Evolutionary conservation across 2,888 invertebrate species (phyloP), one percentile per base, ranked within the genome.

Genomic region (Drosophila kanekoi): DNA sequence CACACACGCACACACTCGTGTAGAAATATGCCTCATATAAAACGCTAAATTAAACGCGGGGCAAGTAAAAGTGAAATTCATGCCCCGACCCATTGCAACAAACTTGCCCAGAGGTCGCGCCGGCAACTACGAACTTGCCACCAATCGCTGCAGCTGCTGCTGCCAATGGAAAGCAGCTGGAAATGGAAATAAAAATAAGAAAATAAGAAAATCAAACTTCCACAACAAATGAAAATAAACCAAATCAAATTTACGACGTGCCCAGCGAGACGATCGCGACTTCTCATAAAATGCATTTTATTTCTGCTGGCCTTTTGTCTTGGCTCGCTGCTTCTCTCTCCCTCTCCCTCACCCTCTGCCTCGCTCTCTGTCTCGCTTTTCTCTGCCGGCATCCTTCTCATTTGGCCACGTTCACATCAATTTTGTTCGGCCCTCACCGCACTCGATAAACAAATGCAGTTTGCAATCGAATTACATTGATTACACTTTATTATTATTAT

Each of bases 171-270:
- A 82, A 78, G 78, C 80, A 54, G 44, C 47, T 41, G 32, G 18
- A 47, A 66, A 28, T 40, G 41, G 35, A 20, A 61, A 47, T 20
- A 6, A 76, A 23, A 11, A 28, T 23, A 20, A 28, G 16, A 16
- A 52, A 43, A 56, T 16, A 63, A 54, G 18, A 53, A 52, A 28
- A 8, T 28, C 28, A 78, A 75, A 59, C 70, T 57, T 53, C 77
- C 78, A 70, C 60, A 67, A 41, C 81, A 78, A 82, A 74, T 81
- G 85, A 81, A 87, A 89, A 89, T 81, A 85, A 89, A 86, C 82
- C 85, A 84, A 89, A 89, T 87, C 85, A 84, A 87, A 89, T 87
- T 89, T 87, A 89, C 89, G 82, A 85, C 89, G 89, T 89, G 85
- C 89, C 80, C 71, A 72, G 41, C 57, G 59, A 78, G 49, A 61